phyloP scores from a whole-genome alignment of 1,140 invertebrate species.

The Drosophila virilis region DNA sequence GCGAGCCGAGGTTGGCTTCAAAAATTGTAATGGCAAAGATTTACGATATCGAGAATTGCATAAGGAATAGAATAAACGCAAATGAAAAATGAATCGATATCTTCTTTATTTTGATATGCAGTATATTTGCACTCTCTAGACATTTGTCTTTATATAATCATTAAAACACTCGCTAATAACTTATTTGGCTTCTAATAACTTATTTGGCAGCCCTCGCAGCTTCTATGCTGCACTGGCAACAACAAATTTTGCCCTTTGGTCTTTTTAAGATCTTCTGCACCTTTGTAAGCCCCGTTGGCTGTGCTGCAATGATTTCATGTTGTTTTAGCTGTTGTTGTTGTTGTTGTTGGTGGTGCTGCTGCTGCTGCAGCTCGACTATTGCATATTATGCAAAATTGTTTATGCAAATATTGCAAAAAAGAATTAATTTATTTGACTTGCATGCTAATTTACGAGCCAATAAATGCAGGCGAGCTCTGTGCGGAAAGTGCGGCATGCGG shows the following conservation, averaged over 20 bases:
- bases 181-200: background rate
- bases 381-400: conserved; percentile 83
- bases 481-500: conserved; percentile 3
- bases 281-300: conserved; percentile 52
- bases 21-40: conserved; percentile 1
- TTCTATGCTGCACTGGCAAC: conserved; percentile 12
- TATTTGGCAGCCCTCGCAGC: conserved; percentile 17
- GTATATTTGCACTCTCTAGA: too few relatives aligned
- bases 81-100: too few relatives aligned
- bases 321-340: conserved; percentile 24
- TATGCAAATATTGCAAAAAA: conserved; percentile 82
- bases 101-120: too few relatives aligned
- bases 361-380: conserved; percentile 56
- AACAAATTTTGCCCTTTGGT: conserved; percentile 43
- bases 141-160: too few relatives aligned
- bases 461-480: conserved; percentile 56
- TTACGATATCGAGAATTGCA: too few relatives aligned
- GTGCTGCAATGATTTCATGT: conserved; percentile 47
- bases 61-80: too few relatives aligned
- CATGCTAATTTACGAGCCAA: conserved; percentile 81
- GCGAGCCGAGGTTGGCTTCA: background rate
- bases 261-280: conserved; percentile 46
- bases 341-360: conserved; percentile 12
- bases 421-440: conserved; percentile 82
- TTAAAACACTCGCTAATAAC: background rate